Conservation (phyloP, 2,888 invertebrate genomes). For the Plusia festucae region DNA sequence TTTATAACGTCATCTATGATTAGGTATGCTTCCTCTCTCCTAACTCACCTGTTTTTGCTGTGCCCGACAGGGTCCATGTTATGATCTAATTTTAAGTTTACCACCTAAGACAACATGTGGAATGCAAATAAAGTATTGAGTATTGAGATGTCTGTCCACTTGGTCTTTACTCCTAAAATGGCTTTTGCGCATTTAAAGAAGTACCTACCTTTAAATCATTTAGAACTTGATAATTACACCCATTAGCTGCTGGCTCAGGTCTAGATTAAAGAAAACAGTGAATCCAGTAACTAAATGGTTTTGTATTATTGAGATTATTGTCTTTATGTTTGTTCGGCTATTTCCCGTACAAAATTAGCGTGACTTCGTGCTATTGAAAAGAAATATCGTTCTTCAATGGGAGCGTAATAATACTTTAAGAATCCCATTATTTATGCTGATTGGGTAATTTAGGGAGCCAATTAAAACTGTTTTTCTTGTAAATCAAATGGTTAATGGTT, state of each 20-base stretch:
- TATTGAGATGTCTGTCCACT: too few species aligned
- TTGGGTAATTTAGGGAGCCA: background rate
- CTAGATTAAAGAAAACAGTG: background rate
- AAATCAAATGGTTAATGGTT: background rate
- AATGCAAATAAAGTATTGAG: too few species aligned
- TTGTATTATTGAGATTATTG: background rate
- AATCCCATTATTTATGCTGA: background rate
- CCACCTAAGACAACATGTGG: too few species aligned
- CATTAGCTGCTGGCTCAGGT: background rate
- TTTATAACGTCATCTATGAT: too few species aligned
- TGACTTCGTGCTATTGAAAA: slow-evolving; percentile 8
- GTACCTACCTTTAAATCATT: too few species aligned
- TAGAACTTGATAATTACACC: too few species aligned
- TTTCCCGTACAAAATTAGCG: slow-evolving; percentile 10
- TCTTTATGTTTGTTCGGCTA: slow-evolving; percentile 8
- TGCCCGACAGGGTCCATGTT: too few species aligned
- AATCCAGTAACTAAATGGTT: background rate
- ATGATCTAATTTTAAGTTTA: too few species aligned
- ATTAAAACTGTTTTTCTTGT: background rate
- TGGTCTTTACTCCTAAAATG: too few species aligned
- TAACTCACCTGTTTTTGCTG: too few species aligned
- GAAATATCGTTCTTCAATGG: slow-evolving; percentile 11
- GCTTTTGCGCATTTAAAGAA: too few species aligned
- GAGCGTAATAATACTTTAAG: background rate
- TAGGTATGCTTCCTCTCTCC: too few species aligned